A percentile compares a stretch with the other conserved stretches of the same genome.
Conservation (phyloP, 2,888 invertebrate species). For the Agriotes lineatus region DNA sequence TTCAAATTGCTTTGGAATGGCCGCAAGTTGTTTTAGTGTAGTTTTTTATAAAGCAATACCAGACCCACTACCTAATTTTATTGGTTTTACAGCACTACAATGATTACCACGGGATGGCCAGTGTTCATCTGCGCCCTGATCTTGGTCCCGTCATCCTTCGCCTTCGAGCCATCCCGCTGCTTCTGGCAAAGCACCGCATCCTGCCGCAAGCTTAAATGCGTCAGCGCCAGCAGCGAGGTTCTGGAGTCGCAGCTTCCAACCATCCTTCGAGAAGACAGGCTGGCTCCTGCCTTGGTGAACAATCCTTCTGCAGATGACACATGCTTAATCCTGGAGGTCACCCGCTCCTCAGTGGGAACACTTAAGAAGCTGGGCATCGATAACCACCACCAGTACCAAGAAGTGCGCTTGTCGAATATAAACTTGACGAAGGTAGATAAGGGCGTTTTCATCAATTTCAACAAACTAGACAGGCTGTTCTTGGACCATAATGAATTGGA, state of each 20-base stretch:
- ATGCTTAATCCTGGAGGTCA: constrained; percentile 16
- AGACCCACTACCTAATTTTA: no score
- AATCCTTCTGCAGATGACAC: constrained; percentile 50
- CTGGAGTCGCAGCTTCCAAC: not conserved
- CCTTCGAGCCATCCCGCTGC: not conserved
- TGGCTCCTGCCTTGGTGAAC: not conserved
- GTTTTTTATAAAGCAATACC: no score
- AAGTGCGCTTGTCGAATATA: not conserved
- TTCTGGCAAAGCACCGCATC: not conserved
- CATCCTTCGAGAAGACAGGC: not conserved
- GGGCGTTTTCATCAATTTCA: not conserved
- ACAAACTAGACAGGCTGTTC: not conserved
- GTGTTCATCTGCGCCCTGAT: not conserved
- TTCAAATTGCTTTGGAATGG: no score
- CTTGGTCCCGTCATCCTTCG: not conserved
- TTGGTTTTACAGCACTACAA: not conserved
- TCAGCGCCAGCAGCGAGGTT: not conserved
- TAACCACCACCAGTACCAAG: constrained; percentile 10
- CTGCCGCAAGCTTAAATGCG: not conserved
- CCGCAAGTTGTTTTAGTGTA: no score
- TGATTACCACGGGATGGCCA: not conserved
- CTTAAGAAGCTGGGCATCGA: not conserved
- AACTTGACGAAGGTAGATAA: not conserved
- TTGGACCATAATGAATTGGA: constrained; percentile 51
- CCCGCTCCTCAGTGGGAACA: not conserved